Conservation (phyloP, 2,113 vertebrate species). For the Pavo muticus region DNA sequence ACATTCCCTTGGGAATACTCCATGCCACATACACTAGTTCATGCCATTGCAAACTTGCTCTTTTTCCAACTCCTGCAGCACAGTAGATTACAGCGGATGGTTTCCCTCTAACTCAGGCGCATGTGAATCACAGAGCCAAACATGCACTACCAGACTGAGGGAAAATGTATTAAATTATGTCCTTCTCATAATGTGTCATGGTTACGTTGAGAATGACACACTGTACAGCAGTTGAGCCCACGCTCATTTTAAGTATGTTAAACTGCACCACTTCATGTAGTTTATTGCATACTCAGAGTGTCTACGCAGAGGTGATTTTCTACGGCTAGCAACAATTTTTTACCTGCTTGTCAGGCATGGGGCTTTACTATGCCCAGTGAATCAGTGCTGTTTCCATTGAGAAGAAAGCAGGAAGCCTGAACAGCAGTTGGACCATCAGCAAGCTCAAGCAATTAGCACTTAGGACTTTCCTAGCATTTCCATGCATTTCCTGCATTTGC, state of each 20-base stretch:
- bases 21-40: not conserved
- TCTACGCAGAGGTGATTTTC: not conserved
- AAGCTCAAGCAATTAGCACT: not conserved
- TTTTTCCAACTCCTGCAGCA: not conserved
- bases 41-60: not conserved
- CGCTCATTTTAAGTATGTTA: not conserved
- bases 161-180: not conserved
- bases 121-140: not conserved
- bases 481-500: no score
- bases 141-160: accelerated
- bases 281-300: not conserved
- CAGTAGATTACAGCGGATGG: not conserved
- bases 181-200: not conserved
- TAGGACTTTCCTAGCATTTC: not conserved
- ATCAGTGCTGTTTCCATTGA: not conserved
- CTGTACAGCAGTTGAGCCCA: not conserved
- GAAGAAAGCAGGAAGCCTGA: not conserved
- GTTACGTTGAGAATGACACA: not conserved
- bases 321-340: not conserved
- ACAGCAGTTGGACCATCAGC: not conserved
- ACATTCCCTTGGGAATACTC: not conserved
- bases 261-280: not conserved
- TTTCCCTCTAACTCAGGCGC: not conserved
- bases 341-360: not conserved
- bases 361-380: not conserved